Evolutionary conservation across 2,888 invertebrate genomes (phyloP), one percentile per base, ranked within the genome.

Genomic region (Choristoneura rosaceana): DNA sequence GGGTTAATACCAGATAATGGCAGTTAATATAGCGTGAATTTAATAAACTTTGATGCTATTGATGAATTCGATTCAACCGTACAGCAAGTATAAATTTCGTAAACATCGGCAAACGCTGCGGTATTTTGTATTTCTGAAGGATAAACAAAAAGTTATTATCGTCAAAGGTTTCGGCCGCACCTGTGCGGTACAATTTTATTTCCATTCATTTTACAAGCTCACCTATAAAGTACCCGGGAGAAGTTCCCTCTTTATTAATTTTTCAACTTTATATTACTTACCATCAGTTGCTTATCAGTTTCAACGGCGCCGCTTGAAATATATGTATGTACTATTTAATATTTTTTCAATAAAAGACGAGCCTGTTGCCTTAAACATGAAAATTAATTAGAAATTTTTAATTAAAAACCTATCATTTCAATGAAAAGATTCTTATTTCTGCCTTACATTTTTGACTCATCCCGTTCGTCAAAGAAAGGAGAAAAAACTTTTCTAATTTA

Each of bases 221-320:
- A 90, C 91, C 93, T 92, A 93, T 92, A 93, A 92, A 91, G 90
- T 87, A 87, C 82, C 89, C 85, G 85, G 87, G 85, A 87, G 88
- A 92, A 93, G 89, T 93, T 93, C 89, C 88, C 83, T 92, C 93
- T 93, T 94, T 94, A 94, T 94, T 94, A 94, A 94, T 94, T 94
- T 94, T 94, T 91, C 90, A 94, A 94, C 93, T 94, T 94, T 93
- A 92, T 93, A 93, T 94, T 93, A 91, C 92, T 90, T 89, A 90
- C 87, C 89, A 90, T 88, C 90, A 82, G 89, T 87, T 84, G 87
- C 85, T 90, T 86, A 90, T 90, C 88, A 86, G 84, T 87, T 85
- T 88, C 84, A 79, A 80, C 74, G 76, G 69, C 71, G 70, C 73
- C 62, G 71, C 71, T 62, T 71, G 61, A 41, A 38, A 73, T 33